These are phyloP conservation scores for Argyresthia albistria DNA, from an alignment of 2,888 invertebrate species.

Conservation along the genomic window DNA sequence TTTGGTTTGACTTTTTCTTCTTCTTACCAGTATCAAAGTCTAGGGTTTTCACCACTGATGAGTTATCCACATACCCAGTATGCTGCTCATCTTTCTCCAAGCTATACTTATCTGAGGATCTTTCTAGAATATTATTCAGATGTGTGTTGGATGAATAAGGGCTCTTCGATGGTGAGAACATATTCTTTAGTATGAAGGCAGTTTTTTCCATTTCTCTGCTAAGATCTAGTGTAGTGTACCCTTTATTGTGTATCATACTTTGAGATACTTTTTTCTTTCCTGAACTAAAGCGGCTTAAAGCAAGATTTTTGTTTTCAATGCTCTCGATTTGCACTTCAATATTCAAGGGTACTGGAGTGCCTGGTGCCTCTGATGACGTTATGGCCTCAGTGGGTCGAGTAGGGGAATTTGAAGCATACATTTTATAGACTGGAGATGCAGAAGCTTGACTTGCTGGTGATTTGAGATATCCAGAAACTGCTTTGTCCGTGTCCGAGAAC, in stretches of 20 bases:
- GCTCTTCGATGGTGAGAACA: slow-evolving; percentile 45
- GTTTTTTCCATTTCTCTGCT: slow-evolving; percentile 30
- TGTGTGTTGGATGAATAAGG: slow-evolving; percentile 19
- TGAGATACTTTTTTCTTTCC: slow-evolving; percentile 30
- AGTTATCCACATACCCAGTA: slow-evolving; percentile 33
- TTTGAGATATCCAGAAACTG: slow-evolving; percentile 27
- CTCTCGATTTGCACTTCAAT: slow-evolving; percentile 45
- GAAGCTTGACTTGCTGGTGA: slow-evolving; percentile 27
- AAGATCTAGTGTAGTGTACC: slow-evolving; percentile 53
- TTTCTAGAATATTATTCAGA: slow-evolving; percentile 30
- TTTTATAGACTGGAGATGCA: slow-evolving; percentile 43
- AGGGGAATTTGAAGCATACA: slow-evolving; percentile 56
- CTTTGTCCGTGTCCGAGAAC: slow-evolving; percentile 43
- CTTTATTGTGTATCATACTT: slow-evolving; percentile 37
- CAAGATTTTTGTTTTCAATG: slow-evolving; percentile 48
- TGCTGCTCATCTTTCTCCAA: slow-evolving; percentile 16
- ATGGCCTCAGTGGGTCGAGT: slow-evolving; percentile 15
- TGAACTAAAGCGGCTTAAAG: slow-evolving; percentile 42
- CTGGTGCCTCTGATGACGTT: not conserved
- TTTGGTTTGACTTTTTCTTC: slow-evolving; percentile 24
- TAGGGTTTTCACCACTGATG: slow-evolving; percentile 47
- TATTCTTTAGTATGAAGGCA: slow-evolving; percentile 41
- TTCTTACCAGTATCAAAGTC: slow-evolving; percentile 50
- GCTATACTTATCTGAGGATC: slow-evolving; percentile 37
- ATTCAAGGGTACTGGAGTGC: slow-evolving; percentile 17